These are phyloP conservation scores for Fissipunctia ypsillon DNA, from an alignment of 2,888 invertebrate species.

Conservation along the genomic window DNA sequence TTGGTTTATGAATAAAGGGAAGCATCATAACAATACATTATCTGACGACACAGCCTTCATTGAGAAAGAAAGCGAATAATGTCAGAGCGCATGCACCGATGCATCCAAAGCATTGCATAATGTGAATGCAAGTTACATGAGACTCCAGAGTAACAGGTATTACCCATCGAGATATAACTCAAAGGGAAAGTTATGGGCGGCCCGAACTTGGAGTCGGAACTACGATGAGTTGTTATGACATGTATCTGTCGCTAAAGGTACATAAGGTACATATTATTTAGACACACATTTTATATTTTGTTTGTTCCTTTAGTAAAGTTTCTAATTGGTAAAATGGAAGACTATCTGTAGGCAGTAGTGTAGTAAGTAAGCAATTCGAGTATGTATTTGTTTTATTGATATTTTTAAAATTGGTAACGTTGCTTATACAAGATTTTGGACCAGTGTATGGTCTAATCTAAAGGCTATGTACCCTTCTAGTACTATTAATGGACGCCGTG, in stretches of 20 bases:
- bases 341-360: not conserved
- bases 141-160: conserved; percentile 32
- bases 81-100: conserved; percentile 47
- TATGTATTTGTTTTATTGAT: too few relatives aligned
- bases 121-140: conserved; percentile 34
- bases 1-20: not conserved
- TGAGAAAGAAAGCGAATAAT: conserved; percentile 47
- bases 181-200: conserved; percentile 58
- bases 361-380: too few relatives aligned
- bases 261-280: too few relatives aligned
- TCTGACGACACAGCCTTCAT: conserved; percentile 20
- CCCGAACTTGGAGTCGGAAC: conserved; percentile 35
- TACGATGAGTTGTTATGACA: conserved; percentile 9
- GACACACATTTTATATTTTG: too few relatives aligned
- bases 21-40: conserved; percentile 12
- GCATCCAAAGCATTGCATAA: conserved; percentile 54
- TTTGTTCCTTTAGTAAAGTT: not conserved
- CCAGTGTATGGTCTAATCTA: not conserved
- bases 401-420: too few relatives aligned
- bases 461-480: not conserved
- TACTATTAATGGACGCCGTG: not conserved
- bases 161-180: conserved; percentile 25
- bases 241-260: not conserved
- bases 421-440: too few relatives aligned
- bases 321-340: not conserved